Evolutionary conservation across 2,888 invertebrate species (phyloP), one percentile per base, ranked within the genome.

Genomic region (Erebia aethiops): DNA sequence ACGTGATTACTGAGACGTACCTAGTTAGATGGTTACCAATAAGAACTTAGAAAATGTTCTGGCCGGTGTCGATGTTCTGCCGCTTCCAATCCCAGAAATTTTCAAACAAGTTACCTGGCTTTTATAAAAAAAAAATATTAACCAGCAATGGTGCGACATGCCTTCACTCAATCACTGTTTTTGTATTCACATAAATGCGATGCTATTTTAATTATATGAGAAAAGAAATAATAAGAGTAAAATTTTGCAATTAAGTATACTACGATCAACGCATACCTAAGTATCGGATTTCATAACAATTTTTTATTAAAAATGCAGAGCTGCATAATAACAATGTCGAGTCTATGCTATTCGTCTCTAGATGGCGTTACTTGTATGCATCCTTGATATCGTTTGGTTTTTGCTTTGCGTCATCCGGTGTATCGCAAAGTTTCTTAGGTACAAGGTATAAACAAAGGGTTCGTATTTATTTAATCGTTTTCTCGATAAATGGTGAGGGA

Each of bases 291-390:
- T 64, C 64, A 62, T 62, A 49, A 62, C 62, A 64, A 35, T 52
- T 64, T 64, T 57, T 67, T 61, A 26, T 14, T 52, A 54, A 35
- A 62, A 62, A 68, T 64, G 49, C 56, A 61, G 61, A 18, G 2
- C 3, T 26, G 26, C 26, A 26, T 26, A n/a, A n/a, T n/a, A n/a
- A n/a, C n/a, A n/a, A n/a, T 26, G 26, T 61, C 46, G 9, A 71
- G n/a, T 21, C 46, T 63, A 2, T 46, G 84, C 92, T 90, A 90
- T 84, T 83, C 84, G 74, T 70, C 84, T 78, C 81, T 80, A 91
- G 92, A 88, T 91, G 92, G 87, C 90, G 84, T 65, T 74, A 72
- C 73, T 5, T 18, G 68, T 46, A 71, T 52, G 56, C 51, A 64
- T 67, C 54, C 54, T 69, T 61, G 56, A 71, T 49, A 46, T 18